A percentile compares a stretch with the other conserved stretches of the same genome.
phyloP scores from a whole-genome alignment of 2,888 invertebrate genomes.

The Microplitis manilae region DNA sequence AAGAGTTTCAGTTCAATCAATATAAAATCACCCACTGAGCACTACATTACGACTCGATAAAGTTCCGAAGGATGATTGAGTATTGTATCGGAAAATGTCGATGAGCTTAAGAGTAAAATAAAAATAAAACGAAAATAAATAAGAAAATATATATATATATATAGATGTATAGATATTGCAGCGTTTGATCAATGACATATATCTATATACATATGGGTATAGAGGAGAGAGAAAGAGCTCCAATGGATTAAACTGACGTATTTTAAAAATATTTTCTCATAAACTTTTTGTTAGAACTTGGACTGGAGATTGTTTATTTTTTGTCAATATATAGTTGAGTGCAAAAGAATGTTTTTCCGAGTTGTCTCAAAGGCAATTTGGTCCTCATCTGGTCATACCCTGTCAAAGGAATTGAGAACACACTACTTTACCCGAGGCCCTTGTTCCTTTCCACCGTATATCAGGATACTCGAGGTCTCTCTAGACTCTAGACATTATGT shows the following conservation, averaged over 20 bases:
- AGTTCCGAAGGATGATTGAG: background rate
- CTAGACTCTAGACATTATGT: background rate
- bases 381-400: constrained; percentile 12
- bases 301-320: background rate
- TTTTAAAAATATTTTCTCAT: background rate
- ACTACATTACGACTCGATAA: background rate
- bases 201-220: too few relatives aligned
- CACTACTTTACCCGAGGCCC: background rate
- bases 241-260: background rate
- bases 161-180: background rate
- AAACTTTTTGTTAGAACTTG: background rate
- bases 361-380: constrained; percentile 20
- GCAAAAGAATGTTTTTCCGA: constrained; percentile 19
- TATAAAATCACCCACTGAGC: background rate
- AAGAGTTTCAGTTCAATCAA: background rate
- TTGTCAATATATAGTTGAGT: constrained; percentile 21
- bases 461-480: too few relatives aligned
- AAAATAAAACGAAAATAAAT: background rate
- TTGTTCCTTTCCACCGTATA: background rate
- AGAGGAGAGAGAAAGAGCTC: background rate
- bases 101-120: background rate
- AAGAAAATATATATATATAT: background rate
- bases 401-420: constrained; percentile 17
- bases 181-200: background rate
- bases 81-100: background rate